These are phyloP conservation scores for Felis catus DNA, from an alignment of 2,113 vertebrate genomes.

Conservation along the genomic window DNA sequence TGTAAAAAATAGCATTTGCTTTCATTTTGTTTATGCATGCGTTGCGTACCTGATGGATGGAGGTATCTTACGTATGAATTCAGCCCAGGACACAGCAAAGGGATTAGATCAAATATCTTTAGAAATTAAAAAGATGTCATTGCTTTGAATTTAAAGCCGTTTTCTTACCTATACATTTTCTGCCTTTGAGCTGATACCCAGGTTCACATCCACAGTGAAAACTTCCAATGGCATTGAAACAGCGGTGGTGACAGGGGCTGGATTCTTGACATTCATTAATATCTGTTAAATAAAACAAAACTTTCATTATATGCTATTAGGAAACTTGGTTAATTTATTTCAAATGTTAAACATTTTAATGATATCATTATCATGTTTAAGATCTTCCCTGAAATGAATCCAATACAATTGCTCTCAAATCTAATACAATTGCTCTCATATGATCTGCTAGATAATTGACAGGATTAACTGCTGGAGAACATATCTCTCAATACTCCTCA, in stretches of 20 bases:
- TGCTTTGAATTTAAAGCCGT: not conserved
- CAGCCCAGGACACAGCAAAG: not conserved
- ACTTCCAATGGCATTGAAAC: conserved; percentile 95
- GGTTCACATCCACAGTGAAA: conserved; percentile 96
- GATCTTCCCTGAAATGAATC: not conserved
- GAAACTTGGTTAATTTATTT: not conserved
- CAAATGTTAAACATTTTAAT: not conserved
- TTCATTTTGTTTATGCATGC: not conserved
- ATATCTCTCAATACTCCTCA: not conserved
- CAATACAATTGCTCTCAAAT: not conserved
- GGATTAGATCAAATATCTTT: not conserved
- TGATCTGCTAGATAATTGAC: not conserved
- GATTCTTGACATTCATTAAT: conserved; percentile 96
- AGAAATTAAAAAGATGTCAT: not conserved
- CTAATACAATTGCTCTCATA: not conserved
- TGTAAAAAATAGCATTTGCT: not conserved
- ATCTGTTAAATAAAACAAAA: conserved; percentile 86
- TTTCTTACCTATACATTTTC: conserved; percentile 93
- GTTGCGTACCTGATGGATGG: not conserved
- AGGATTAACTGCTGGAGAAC: not conserved
- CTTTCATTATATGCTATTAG: not conserved
- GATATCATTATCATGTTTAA: not conserved
- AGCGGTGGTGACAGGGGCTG: conserved; percentile 93
- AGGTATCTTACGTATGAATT: not conserved
- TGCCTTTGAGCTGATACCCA: conserved; percentile 94